phyloP scores from a whole-genome alignment of 2,888 invertebrate genomes.

The Bruchidius siliquastri region DNA sequence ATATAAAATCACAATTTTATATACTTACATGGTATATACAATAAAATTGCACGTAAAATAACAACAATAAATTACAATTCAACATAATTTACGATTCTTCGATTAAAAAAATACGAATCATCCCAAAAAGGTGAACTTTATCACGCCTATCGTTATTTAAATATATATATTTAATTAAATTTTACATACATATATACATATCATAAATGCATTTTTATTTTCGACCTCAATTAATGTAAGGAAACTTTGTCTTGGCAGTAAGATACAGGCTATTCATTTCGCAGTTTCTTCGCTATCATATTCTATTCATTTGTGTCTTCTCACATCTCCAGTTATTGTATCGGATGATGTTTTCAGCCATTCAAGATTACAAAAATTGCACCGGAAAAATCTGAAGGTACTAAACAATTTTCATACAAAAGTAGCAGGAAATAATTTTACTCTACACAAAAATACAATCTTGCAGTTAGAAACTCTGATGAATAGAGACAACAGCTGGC shows the following conservation, averaged over 20 bases:
- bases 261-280: too few species aligned
- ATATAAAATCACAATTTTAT: slow-evolving; percentile 40
- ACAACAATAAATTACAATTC: slow-evolving; percentile 22
- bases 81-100: slow-evolving; percentile 8
- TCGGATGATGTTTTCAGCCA: too few species aligned
- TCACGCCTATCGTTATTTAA: slow-evolving; percentile 2
- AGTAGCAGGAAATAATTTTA: too few species aligned
- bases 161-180: neutral
- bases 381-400: too few species aligned
- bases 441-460: too few species aligned
- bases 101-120: slow-evolving; percentile 12
- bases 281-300: too few species aligned
- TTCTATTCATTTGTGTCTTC: too few species aligned
- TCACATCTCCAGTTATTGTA: too few species aligned
- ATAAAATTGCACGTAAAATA: slow-evolving; percentile 28
- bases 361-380: too few species aligned
- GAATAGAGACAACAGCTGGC: too few species aligned
- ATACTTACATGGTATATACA: slow-evolving; percentile 24
- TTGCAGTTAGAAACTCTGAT: too few species aligned
- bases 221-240: neutral
- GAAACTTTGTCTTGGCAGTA: neutral
- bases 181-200: neutral
- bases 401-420: too few species aligned
- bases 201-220: neutral
- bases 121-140: slow-evolving; percentile 11